Percentiles rank a stretch among this genome's conserved stretches.
Conservation (phyloP, 1,140 invertebrate genomes). For the Drosophila insularis region DNA sequence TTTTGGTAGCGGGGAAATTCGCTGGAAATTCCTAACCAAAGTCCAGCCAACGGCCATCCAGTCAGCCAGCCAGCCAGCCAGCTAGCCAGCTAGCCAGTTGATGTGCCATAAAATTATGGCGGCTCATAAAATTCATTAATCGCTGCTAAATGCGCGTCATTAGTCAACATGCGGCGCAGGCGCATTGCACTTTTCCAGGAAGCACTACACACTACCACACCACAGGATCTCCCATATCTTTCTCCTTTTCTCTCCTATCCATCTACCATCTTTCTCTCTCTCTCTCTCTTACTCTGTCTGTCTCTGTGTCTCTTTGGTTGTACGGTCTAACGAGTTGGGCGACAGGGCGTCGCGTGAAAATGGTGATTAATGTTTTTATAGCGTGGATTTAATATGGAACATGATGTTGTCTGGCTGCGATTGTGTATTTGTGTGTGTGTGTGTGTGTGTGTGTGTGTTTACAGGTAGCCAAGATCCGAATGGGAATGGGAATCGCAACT, state of each 20-base stretch:
- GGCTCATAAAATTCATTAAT: constrained; percentile 79
- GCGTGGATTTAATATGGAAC: constrained; percentile 76
- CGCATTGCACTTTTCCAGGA: constrained; percentile 66
- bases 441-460: not conserved
- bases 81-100: constrained; percentile 37
- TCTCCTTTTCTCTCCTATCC: not conserved
- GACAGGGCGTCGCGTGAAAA: constrained; percentile 73
- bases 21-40: constrained; percentile 62
- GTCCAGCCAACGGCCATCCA: constrained; percentile 17
- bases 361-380: constrained; percentile 75
- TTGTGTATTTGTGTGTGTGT: not conserved
- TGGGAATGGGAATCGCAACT: constrained; percentile 39
- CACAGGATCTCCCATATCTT: constrained; percentile 35
- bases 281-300: not conserved
- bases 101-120: constrained; percentile 80
- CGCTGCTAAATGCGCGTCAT: constrained; percentile 80
- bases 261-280: too few relatives aligned
- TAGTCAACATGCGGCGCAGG: constrained; percentile 71
- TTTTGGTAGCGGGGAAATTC: constrained; percentile 62
- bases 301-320: not conserved
- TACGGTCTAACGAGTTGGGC: constrained; percentile 58
- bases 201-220: constrained; percentile 42
- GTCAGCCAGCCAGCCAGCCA: too few relatives aligned
- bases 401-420: constrained; percentile 34
- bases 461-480: constrained; percentile 54